phyloP scores from a whole-genome alignment of 2,797 vertebrate genomes.

The Silurus aristotelis region DNA sequence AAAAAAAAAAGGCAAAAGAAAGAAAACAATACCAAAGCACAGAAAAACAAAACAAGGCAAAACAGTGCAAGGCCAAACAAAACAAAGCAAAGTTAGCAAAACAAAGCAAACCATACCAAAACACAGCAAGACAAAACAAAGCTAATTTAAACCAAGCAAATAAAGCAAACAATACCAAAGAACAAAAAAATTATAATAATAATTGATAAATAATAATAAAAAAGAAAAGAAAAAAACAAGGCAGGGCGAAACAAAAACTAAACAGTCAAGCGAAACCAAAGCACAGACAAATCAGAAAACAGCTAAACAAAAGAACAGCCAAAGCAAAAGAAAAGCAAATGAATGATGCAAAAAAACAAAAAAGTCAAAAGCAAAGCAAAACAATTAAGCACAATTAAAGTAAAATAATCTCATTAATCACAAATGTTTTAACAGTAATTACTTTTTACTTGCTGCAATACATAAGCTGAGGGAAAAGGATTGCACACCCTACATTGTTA shows the following conservation, averaged over 20 bases:
- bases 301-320: background rate
- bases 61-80: background rate
- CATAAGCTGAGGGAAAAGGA: background rate
- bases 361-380: background rate
- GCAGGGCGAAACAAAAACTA: background rate
- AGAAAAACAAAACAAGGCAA: background rate
- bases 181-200: background rate
- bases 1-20: too few species aligned
- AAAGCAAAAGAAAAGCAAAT: too few species aligned
- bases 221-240: background rate
- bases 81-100: background rate
- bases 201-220: too few species aligned
- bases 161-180: background rate
- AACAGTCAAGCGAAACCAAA: background rate
- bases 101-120: background rate
- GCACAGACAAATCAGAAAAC: background rate
- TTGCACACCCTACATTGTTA: background rate
- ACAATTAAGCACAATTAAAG: background rate
- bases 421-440: background rate
- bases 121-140: background rate
- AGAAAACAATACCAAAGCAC: too few species aligned
- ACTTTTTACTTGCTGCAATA: background rate
- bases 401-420: background rate
- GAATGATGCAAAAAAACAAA: background rate
- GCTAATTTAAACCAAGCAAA: background rate